These are phyloP conservation scores for Myzus persicae DNA, from an alignment of 1,140 invertebrate species.

Conservation along the genomic window DNA sequence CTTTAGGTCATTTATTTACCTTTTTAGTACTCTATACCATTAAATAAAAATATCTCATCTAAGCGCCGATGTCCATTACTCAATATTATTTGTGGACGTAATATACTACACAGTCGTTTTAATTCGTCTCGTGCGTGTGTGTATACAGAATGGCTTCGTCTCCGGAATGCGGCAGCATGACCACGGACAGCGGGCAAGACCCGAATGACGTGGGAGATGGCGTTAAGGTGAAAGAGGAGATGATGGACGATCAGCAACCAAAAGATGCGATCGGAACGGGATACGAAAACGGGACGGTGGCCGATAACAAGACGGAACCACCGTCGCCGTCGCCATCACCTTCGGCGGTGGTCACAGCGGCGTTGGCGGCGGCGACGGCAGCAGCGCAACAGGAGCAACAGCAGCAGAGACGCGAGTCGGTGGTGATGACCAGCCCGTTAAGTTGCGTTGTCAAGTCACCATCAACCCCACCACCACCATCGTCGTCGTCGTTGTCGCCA, in stretches of 20 bases:
- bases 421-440: slow-evolving; percentile 57
- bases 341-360: not conserved
- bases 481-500: not conserved
- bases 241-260: not conserved
- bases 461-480: not conserved
- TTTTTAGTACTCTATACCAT: not conserved
- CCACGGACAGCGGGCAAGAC: slow-evolving; percentile 50
- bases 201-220: slow-evolving; percentile 44
- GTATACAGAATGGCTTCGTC: slow-evolving; percentile 51
- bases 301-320: slow-evolving; percentile 10
- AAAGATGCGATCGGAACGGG: not conserved
- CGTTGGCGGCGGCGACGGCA: not conserved
- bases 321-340: not conserved
- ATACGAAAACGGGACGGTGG: slow-evolving; percentile 29
- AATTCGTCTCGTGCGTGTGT: not conserved
- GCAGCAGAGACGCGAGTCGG: slow-evolving; percentile 60
- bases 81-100: not conserved
- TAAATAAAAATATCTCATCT: not conserved
- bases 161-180: slow-evolving; percentile 42
- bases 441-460: slow-evolving; percentile 56
- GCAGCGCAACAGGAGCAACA: not conserved
- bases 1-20: no score
- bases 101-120: not conserved
- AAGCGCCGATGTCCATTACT: not conserved
- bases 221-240: slow-evolving; percentile 34